phyloP scores from a whole-genome alignment of 2,113 vertebrate species.

The Plecturocebus donacophilus region DNA sequence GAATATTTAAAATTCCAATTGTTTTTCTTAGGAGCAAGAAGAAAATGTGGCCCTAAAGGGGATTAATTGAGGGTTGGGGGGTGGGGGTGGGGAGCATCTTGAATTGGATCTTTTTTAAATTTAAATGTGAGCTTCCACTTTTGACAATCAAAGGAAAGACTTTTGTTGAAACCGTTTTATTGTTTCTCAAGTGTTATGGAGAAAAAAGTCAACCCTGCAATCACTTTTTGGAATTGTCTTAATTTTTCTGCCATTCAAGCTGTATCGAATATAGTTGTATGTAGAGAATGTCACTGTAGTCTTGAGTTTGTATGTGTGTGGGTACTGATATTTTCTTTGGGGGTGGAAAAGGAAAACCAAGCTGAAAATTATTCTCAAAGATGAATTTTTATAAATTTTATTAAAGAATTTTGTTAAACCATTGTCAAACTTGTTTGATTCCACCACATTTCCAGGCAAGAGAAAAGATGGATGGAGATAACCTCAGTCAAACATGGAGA shows the following conservation, averaged over 20 bases:
- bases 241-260: slow-evolving; percentile 50
- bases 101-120: not conserved
- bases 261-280: not conserved
- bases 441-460: not conserved
- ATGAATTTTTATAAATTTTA: slow-evolving; percentile 80
- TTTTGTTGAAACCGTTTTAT: slow-evolving; percentile 37
- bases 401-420: slow-evolving; percentile 79
- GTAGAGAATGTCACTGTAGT: slow-evolving; percentile 41
- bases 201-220: slow-evolving; percentile 2
- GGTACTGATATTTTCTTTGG: slow-evolving; percentile 63
- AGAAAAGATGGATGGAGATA: not conserved
- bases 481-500: not conserved
- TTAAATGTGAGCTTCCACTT: slow-evolving; percentile 11
- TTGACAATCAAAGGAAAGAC: not conserved
- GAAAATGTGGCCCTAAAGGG: not conserved
- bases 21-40: not conserved
- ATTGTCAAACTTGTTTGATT: slow-evolving; percentile 48
- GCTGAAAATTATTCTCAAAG: slow-evolving; percentile 38
- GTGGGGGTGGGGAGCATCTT: not conserved
- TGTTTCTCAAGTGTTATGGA: not conserved
- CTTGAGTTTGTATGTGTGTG: slow-evolving; percentile 55
- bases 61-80: not conserved
- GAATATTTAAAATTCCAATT: not conserved
- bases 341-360: slow-evolving; percentile 53
- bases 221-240: slow-evolving; percentile 53